Conservation (phyloP, 2,113 vertebrate genomes). For the Rhizomys pruinosus region DNA sequence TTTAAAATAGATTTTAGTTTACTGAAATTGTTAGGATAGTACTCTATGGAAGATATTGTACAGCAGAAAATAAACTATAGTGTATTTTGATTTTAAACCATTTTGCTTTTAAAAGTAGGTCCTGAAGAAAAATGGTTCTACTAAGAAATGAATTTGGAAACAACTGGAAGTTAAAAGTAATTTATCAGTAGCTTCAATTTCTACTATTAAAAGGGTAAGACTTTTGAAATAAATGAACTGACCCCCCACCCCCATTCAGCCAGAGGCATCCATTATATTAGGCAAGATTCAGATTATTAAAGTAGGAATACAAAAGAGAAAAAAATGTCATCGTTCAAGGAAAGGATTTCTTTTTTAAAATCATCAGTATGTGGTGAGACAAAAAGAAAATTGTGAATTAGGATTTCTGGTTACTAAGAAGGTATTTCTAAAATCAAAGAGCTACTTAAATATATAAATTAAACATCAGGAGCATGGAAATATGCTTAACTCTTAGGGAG, state of each 20-base stretch:
- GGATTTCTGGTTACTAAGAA: conserved; percentile 37
- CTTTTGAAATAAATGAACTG: conserved; percentile 74
- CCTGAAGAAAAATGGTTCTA: conserved; percentile 57
- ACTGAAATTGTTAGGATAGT: conserved; percentile 29
- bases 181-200: conserved; percentile 67
- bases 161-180: conserved; percentile 52
- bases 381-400: conserved; percentile 44
- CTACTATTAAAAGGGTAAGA: conserved; percentile 39
- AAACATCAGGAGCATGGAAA: conserved; percentile 23
- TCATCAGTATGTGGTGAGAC: conserved; percentile 10
- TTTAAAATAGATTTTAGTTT: not conserved
- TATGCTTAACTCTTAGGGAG: not conserved
- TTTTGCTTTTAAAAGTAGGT: conserved; percentile 48
- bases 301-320: conserved; percentile 49
- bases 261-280: conserved; percentile 62
- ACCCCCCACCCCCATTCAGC: conserved; percentile 14
- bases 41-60: not conserved
- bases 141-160: conserved; percentile 57
- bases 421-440: conserved; percentile 32
- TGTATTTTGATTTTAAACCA: conserved; percentile 59
- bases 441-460: not conserved
- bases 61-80: conserved; percentile 54
- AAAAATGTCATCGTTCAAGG: conserved; percentile 36
- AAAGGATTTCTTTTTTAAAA: conserved; percentile 15
- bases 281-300: conserved; percentile 66